Base-by-base conservation (phyloP, 2,113 vertebrate genomes). In the Eurypyga helias region DNA sequence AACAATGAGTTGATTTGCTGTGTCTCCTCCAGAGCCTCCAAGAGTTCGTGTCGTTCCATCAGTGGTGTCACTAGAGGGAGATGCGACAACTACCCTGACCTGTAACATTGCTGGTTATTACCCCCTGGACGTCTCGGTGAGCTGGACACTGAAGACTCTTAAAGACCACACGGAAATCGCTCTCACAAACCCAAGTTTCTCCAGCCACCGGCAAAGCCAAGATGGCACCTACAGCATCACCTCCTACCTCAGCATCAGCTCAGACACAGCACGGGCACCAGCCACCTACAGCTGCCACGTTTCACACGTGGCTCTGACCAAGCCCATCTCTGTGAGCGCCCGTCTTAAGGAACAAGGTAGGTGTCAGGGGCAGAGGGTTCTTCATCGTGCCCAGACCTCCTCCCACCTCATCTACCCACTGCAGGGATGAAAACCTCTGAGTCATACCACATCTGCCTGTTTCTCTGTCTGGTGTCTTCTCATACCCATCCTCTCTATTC, bases 271-370 rank as follows among this genome's bases (percentile, higher is more conserved):
- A 0, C 38, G 81, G 31, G 86, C 96, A 18, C 98, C 98, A 11
- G 98, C 98, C 34, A 97, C 89, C 41, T 97, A 98, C 72, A 98
- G 83, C 92, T 99, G 99, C 92, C 97, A 82, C 48, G 98, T 99
- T 76, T 96, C 98, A 43, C 99, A 99, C 3, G 0, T 95, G 77
- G 95, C 98, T 65, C 87, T 98, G 69, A 41, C 93, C 51, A 77
- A 98, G 79, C 97, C 97, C 34, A 71, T 97, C 14, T 14, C 17
- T 33, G 61, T 70, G 69, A 95, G 87, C 6, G 13, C 31, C 75
- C 81, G 48, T 73, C 86, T 97, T 46, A 84, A 43, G 21, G 90
- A 77, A 21, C 45, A 84, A 97, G 96, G 97, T 95, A 96, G 57
- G 58, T 11, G 3, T 38, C 26, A 72, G 24, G 67, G 26, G 7